Conservation (phyloP, 2,888 invertebrate genomes). For the Lycophotia porphyrea region DNA sequence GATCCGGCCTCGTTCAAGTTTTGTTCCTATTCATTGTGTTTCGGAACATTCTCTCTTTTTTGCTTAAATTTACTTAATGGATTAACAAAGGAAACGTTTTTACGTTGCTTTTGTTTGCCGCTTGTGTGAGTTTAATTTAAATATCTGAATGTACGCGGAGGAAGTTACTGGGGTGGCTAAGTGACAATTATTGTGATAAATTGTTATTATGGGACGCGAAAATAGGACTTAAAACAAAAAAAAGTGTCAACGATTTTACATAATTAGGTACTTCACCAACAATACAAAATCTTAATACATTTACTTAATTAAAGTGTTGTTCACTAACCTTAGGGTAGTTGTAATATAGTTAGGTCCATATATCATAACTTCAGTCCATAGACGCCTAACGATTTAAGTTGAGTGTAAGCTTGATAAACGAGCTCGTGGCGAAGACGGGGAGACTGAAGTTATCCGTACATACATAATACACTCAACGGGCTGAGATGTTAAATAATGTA, state of each 20-base stretch:
- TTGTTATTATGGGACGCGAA: constrained; percentile 20
- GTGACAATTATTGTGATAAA: constrained; percentile 59
- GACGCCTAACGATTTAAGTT: constrained; percentile 52
- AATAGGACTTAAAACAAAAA: constrained; percentile 31
- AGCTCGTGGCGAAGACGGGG: constrained; percentile 29
- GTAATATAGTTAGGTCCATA: constrained; percentile 15
- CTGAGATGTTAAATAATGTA: constrained; percentile 55
- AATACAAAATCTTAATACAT: not conserved
- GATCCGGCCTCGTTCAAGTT: constrained; percentile 62
- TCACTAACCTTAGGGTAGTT: not conserved
- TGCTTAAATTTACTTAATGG: constrained; percentile 64
- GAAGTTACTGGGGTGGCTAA: constrained; percentile 45
- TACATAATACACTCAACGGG: constrained; percentile 37
- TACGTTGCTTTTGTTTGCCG: constrained; percentile 60
- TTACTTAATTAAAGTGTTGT: constrained; percentile 1
- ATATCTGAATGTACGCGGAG: constrained; percentile 51
- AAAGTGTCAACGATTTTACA: constrained; percentile 5
- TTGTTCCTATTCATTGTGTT: constrained; percentile 66
- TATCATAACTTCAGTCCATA: constrained; percentile 39
- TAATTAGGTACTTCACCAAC: constrained; percentile 16
- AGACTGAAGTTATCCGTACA: constrained; percentile 23
- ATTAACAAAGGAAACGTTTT: constrained; percentile 66
- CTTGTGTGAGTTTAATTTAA: constrained; percentile 61
- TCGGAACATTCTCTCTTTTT: constrained; percentile 61
- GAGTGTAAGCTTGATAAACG: constrained; percentile 56